Evolutionary conservation across 2,888 invertebrate genomes (phyloP).

Genomic region (Dolichopus griseipennis): DNA sequence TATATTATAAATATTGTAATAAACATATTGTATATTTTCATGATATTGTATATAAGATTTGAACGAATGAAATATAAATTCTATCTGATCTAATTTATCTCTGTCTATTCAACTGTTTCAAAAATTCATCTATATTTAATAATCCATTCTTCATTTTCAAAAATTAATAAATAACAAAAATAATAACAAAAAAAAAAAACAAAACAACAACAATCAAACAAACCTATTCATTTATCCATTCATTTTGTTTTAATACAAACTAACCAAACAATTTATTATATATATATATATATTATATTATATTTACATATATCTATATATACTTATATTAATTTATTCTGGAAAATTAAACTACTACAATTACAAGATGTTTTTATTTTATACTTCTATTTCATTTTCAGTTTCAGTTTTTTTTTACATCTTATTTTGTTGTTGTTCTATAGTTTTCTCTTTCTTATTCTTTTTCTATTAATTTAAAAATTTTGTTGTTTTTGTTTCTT

Average conservation of each 20-base stretch:
- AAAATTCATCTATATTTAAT: background rate
- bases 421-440: no score
- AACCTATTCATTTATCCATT: no score
- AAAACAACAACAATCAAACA: no score
- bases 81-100: background rate
- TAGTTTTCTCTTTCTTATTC: background rate
- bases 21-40: no score
- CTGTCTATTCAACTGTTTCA: background rate
- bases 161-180: no score
- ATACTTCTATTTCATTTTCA: background rate
- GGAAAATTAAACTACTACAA: background rate
- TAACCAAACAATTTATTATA: no score
- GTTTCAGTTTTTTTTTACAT: background rate
- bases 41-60: no score
- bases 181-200: no score
- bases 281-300: background rate
- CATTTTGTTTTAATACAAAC: no score
- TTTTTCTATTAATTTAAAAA: background rate
- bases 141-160: no score
- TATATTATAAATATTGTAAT: no score
- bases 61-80: background rate
- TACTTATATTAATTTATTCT: background rate
- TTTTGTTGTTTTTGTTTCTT: background rate
- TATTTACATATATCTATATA: background rate
- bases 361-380: background rate